Conservation (phyloP, 1,140 invertebrate genomes). For the Hyles vespertilio region DNA sequence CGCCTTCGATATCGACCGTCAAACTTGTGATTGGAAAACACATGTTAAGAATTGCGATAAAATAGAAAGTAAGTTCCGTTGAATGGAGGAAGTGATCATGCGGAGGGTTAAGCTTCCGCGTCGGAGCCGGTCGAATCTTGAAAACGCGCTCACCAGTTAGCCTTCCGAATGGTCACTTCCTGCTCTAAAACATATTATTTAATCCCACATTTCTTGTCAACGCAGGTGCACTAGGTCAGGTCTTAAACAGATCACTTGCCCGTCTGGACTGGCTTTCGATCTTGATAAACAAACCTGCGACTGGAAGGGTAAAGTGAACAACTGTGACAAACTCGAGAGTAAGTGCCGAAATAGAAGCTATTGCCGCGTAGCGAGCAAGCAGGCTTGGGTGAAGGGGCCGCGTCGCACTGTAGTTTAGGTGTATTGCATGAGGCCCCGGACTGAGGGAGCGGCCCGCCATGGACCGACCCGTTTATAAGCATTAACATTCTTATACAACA, state of each 20-base stretch:
- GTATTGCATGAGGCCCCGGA: slow-evolving; percentile 69
- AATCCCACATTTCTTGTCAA: slow-evolving; percentile 69
- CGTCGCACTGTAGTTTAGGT: slow-evolving; percentile 71
- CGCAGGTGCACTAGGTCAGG: slow-evolving; percentile 93
- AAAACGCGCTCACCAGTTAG: slow-evolving; percentile 30
- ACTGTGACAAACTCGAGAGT: slow-evolving; percentile 97
- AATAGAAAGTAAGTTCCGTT: slow-evolving; percentile 90
- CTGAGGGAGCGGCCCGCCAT: slow-evolving; percentile 42
- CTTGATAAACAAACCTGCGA: slow-evolving; percentile 97
- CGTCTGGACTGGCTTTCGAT: slow-evolving; percentile 96
- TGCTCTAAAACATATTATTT: slow-evolving; percentile 43
- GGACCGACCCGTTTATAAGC: slow-evolving; percentile 42
- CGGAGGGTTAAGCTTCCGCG: slow-evolving; percentile 58
- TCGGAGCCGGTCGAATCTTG: slow-evolving; percentile 21
- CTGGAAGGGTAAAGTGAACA: slow-evolving; percentile 97
- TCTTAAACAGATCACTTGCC: slow-evolving; percentile 95
- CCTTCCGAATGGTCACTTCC: slow-evolving; percentile 63
- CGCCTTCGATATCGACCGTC: slow-evolving; percentile 95
- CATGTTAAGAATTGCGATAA: slow-evolving; percentile 96
- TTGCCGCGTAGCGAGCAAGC: slow-evolving; percentile 68
- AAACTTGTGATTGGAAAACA: slow-evolving; percentile 97
- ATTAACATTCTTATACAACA: slow-evolving; percentile 38
- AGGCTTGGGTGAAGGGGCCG: slow-evolving; percentile 70
- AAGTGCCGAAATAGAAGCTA: slow-evolving; percentile 81
- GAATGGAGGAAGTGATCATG: slow-evolving; percentile 54